These are phyloP conservation scores for Drosophila varians DNA, from an alignment of 1,140 invertebrate species.

Conservation along the genomic window DNA sequence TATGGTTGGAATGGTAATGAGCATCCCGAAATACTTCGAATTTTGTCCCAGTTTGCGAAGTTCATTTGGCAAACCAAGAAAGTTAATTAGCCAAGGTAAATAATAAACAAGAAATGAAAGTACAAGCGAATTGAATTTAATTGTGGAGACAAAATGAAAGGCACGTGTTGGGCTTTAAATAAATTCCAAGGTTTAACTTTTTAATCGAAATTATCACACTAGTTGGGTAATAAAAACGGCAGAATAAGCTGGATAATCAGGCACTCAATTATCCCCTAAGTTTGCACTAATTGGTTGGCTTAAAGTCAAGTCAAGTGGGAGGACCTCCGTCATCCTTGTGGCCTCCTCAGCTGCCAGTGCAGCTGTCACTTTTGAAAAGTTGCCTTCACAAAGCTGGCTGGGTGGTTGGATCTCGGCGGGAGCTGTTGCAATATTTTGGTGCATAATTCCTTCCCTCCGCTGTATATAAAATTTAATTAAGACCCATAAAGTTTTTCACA, in stretches of 20 bases:
- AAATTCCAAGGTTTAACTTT: too few species aligned
- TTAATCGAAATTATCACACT: constrained; percentile 1
- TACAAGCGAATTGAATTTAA: background rate
- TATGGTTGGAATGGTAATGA: constrained; percentile 43
- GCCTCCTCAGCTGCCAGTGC: constrained; percentile 22
- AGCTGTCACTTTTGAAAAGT: constrained; percentile 80
- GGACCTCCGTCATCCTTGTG: constrained; percentile 5
- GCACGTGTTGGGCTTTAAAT: too few species aligned
- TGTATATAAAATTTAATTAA: constrained; percentile 80
- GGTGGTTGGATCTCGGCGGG: constrained; percentile 44
- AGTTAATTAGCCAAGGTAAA: constrained; percentile 38
- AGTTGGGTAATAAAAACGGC: constrained; percentile 9
- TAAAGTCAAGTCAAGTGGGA: constrained; percentile 59
- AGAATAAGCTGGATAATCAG: constrained; percentile 47
- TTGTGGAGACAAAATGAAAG: too few species aligned
- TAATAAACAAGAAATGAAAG: constrained; percentile 11
- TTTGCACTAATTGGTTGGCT: constrained; percentile 70
- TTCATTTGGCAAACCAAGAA: constrained; percentile 30
- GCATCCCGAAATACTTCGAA: constrained; percentile 24
- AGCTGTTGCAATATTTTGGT: constrained; percentile 48
- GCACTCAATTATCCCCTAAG: constrained; percentile 62
- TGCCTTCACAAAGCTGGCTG: constrained; percentile 31
- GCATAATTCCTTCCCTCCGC: constrained; percentile 52
- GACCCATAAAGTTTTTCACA: constrained; percentile 80
- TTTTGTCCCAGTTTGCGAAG: constrained; percentile 27